These are phyloP conservation scores for Tigriopus japonicus DNA, from an alignment of 1,140 invertebrate species.

Conservation along the genomic window DNA sequence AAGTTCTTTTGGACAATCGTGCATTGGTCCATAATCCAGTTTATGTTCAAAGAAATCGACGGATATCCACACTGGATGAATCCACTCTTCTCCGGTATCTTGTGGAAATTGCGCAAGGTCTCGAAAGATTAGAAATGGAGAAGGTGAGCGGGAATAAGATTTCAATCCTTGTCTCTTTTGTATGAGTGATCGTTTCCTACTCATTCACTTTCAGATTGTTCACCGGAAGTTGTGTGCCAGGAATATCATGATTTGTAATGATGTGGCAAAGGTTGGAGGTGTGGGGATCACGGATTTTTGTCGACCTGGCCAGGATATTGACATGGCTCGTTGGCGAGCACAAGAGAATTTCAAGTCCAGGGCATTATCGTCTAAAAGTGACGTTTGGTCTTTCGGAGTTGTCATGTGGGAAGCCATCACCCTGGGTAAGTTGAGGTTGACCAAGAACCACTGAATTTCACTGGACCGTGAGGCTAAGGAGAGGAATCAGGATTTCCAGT, in stretches of 20 bases:
- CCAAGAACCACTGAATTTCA: neutral
- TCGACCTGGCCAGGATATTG: constrained; percentile 25
- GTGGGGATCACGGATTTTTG: constrained; percentile 40
- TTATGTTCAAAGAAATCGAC: constrained; percentile 28
- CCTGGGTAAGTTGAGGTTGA: constrained; percentile 31
- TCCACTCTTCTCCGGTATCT: constrained; percentile 34
- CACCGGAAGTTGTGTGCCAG: constrained; percentile 49
- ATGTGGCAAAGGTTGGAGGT: constrained; percentile 45
- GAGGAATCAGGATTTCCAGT: too few species aligned
- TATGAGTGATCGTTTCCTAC: too few species aligned
- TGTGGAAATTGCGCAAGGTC: constrained; percentile 38
- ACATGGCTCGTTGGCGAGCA: constrained; percentile 54
- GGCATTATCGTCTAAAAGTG: constrained; percentile 42
- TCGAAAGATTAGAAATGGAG: constrained; percentile 37
- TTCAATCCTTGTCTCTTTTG: too few species aligned
- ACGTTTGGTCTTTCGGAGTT: constrained; percentile 62
- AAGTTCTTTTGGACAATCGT: constrained; percentile 39
- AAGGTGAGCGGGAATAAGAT: too few species aligned
- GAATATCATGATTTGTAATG: constrained; percentile 41
- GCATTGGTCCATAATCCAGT: constrained; percentile 34
- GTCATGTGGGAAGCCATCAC: constrained; percentile 61
- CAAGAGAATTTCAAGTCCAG: constrained; percentile 47
- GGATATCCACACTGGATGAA: constrained; percentile 40
- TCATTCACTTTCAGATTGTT: constrained; percentile 33
- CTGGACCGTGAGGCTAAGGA: too few species aligned